Base-by-base conservation (phyloP, 2,888 invertebrate species). In the Pheosia gnoma region DNA sequence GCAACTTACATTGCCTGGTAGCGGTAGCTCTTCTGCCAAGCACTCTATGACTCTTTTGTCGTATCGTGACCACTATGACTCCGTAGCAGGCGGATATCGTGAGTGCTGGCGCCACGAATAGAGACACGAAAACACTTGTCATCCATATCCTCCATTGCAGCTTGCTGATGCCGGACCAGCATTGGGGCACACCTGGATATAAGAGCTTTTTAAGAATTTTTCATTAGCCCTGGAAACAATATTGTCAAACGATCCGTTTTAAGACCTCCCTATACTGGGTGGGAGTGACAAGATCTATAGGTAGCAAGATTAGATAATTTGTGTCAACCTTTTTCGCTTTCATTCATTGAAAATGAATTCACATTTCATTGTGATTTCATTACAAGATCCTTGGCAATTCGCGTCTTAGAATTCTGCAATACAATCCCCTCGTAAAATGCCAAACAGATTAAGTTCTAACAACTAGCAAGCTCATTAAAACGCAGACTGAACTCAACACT, bases 31-130 rank as follows among this genome's bases (percentile, higher is more conserved):
- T 75, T 63, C 88, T 87, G 5, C 94, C 94, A 5, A 94, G 77
- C 3, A 94, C 95, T 57, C 96, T 87, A 66, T 95, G 94, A 74
- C 96, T 96, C 84, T 97, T 97, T 67, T 97, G 96, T 95, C 98
- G 97, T 80, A 98, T 98, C 39, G 98, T 98, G 86, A 96, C 95
- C 4, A 98, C 98, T 75, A 98, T 98, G 71, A 98, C 96, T 6
- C 97, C 96, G 88, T 98, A 98, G 85, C 98, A 98, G 4, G 96
- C 96, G 7, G 97, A 96, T 79, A 98, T 98, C 71, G 98, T 97
- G 52, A 98, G 85, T 0, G 98, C 97, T 0, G 98, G 98, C 7
- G 97, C 94, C 57, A 97, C 96, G 87, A 98, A 98, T 5, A 98
- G 92, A 0, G 96, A 95, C 53, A 97, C 90, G 58, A 98, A 96